Evolutionary conservation across 2,888 invertebrate genomes (phyloP), one percentile per base, ranked within the genome.

Genomic region (Oligia fasciuncula): DNA sequence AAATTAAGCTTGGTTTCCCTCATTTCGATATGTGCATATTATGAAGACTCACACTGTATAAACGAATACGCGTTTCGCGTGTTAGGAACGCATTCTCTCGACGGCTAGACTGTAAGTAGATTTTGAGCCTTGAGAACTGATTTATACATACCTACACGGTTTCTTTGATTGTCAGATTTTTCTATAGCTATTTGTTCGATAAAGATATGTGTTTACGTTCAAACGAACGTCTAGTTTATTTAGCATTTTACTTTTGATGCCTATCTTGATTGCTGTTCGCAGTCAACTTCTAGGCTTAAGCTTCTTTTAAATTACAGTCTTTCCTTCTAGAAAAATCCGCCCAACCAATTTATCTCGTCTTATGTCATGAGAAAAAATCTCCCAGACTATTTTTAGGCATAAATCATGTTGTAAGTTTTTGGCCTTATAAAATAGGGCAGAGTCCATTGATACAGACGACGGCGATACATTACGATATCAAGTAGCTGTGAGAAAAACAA

Each of bases 401-500:
- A 67, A 71, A 67, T 74, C 67, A 71, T 35, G 1, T 71, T 43
- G 57, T 67, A 63, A 54, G 35, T 68, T 49, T 60, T 72, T 54
- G 54, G n/a, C 57, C 35, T 76, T 63, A 19, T 81, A 49, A 72
- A 66, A 57, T 65, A 70, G 51, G 70, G 73, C 54, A 69, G 14
- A 67, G 54, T 62, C 74, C 72, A 77, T 81, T 84, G 77, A 74
- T 72, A 74, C 46, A 49, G 29, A 57, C 40, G 29, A 57, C 46
- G 13, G 54, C 83, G n/a, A 82, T 83, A 73, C 73, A 72, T 80
- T 70, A 81, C 29, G 2, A 54, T 51, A 62, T 17, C 68, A 75
- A 71, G 63, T 74, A 74, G 60, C 76, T 70, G 66, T 79, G 66
- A 79, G 77, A 83, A 79, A 80, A 87, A 88, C 81, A 86, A 79